These are phyloP conservation scores for Boulengeromyrus knoepffleri DNA, from an alignment of 2,113 vertebrate genomes.

Conservation along the genomic window DNA sequence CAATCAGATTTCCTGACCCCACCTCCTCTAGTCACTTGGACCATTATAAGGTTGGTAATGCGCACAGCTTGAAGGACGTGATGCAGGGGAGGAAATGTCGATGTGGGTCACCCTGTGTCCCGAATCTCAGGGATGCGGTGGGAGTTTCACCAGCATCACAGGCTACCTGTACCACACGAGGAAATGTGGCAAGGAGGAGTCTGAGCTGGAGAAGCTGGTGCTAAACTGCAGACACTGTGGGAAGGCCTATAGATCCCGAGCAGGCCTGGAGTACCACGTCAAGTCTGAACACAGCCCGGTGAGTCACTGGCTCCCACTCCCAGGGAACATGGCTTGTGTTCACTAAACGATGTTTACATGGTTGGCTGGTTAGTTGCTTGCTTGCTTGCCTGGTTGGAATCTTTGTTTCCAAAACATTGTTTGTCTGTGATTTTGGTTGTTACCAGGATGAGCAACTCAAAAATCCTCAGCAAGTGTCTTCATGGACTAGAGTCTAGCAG, in stretches of 20 bases:
- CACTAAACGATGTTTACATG: background rate
- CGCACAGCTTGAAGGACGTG: background rate
- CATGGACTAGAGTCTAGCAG: background rate
- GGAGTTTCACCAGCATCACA: constrained; percentile 89
- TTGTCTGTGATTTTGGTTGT: background rate
- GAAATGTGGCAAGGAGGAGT: constrained; percentile 85
- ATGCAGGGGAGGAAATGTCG: background rate
- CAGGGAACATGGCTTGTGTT: background rate
- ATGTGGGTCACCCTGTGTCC: background rate
- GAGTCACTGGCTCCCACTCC: constrained; percentile 44
- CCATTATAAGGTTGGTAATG: background rate
- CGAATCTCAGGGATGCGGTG: constrained; percentile 70
- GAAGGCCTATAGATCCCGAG: constrained; percentile 81
- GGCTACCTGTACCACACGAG: constrained; percentile 85
- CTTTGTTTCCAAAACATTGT: background rate
- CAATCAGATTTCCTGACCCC: too few species aligned
- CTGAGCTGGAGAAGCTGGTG: constrained; percentile 82
- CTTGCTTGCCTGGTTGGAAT: background rate
- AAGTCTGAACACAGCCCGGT: constrained; percentile 84
- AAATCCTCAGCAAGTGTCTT: background rate
- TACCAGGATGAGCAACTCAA: background rate
- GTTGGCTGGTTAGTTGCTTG: background rate
- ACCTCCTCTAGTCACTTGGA: background rate
- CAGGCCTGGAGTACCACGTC: constrained; percentile 86
- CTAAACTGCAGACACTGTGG: constrained; percentile 84